Conservation (phyloP, 1,140 invertebrate species). For the Whitmania pigra region DNA sequence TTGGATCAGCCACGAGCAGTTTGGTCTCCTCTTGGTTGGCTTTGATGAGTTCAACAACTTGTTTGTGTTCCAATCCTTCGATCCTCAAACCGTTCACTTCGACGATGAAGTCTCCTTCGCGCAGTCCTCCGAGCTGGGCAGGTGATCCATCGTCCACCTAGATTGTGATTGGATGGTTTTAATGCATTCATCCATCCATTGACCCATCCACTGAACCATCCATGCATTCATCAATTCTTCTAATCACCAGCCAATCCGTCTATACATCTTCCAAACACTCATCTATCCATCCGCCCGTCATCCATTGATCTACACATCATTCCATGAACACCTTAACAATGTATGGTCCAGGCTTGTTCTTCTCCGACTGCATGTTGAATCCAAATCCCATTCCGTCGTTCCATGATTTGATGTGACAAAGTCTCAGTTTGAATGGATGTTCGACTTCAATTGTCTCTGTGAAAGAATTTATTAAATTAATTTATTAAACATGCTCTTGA, state of each 20-base stretch:
- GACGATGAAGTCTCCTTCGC: slow-evolving; percentile 59
- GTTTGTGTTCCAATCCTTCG: slow-evolving; percentile 54
- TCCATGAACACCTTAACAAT: slow-evolving; percentile 58
- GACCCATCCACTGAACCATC: too few relatives aligned
- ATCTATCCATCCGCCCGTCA: too few relatives aligned
- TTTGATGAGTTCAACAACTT: slow-evolving; percentile 54
- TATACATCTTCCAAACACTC: too few relatives aligned
- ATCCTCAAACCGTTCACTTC: slow-evolving; percentile 25
- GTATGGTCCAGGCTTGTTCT: slow-evolving; percentile 76
- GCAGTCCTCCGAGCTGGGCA: slow-evolving; percentile 68
- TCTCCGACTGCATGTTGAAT: slow-evolving; percentile 88
- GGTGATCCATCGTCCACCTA: slow-evolving; percentile 72
- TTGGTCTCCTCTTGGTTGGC: slow-evolving; percentile 68
- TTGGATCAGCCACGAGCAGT: slow-evolving; percentile 69
- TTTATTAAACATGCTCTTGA: too few relatives aligned
- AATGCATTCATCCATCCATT: background rate
- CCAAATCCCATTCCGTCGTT: slow-evolving; percentile 85
- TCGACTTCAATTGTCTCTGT: background rate
- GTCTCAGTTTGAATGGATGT: slow-evolving; percentile 17
- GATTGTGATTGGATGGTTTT: background rate
- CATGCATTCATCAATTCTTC: too few relatives aligned
- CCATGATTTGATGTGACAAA: slow-evolving; percentile 51
- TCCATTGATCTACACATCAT: background rate
- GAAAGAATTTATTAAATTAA: too few relatives aligned
- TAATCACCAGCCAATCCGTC: too few relatives aligned